Conservation (phyloP, 2,797 vertebrate genomes). For the Tinamus major region DNA sequence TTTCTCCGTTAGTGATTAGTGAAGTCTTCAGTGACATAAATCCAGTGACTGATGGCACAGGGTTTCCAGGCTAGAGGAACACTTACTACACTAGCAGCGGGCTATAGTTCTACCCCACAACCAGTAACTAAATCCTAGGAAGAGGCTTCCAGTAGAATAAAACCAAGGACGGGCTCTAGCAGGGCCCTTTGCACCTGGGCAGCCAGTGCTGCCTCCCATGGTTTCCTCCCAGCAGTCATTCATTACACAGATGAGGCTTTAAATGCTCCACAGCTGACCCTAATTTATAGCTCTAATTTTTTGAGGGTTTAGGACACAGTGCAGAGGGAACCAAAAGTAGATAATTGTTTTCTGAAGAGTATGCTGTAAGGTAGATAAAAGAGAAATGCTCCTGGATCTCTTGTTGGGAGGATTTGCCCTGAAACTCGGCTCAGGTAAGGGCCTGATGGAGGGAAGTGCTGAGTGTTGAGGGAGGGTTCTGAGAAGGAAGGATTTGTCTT, state of each 20-base stretch:
- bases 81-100: background rate
- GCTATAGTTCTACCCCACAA: background rate
- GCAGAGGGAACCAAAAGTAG: background rate
- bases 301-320: background rate
- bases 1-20: background rate
- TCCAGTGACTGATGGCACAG: background rate
- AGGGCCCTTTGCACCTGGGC: background rate
- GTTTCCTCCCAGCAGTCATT: background rate
- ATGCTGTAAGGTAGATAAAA: background rate
- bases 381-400: background rate
- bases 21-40: background rate
- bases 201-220: background rate
- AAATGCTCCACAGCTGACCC: background rate
- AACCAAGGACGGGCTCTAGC: background rate
- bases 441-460: accelerated
- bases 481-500: background rate
- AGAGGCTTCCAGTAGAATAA: background rate
- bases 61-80: background rate
- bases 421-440: background rate
- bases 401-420: background rate
- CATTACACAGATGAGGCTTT: background rate
- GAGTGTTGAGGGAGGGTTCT: background rate
- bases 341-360: background rate
- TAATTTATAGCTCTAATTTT: background rate
- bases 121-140: background rate